Evolutionary conservation across 2,888 invertebrate species (phyloP).

Genomic region (Rhyacophila evoluta): DNA sequence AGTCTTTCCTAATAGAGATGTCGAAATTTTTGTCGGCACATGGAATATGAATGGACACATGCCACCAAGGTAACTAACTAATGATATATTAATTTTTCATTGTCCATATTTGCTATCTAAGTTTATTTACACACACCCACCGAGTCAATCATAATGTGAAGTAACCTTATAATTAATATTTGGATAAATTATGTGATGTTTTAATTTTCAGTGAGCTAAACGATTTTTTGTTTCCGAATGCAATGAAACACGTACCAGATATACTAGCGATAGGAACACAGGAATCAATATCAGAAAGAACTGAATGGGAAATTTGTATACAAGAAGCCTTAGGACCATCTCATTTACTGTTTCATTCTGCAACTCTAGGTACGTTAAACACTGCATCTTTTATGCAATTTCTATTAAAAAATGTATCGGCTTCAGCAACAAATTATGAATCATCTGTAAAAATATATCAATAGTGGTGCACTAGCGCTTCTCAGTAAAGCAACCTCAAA

Average conservation of each 20-base stretch:
- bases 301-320: conserved; percentile 89
- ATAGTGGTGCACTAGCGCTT: no score
- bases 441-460: no score
- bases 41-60: conserved; percentile 98
- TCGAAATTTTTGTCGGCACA: conserved; percentile 90
- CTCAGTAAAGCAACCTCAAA: no score
- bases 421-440: no score
- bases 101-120: no score
- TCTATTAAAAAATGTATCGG: no score
- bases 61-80: conserved; percentile 77
- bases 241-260: conserved; percentile 88
- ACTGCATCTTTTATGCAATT: no score
- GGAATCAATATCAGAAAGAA: conserved; percentile 89
- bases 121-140: no score
- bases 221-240: conserved; percentile 89
- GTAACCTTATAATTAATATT: no score
- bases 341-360: conserved; percentile 90
- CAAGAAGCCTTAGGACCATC: conserved; percentile 95
- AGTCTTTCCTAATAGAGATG: conserved; percentile 86
- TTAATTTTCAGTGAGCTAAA: conserved; percentile 77
- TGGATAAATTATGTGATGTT: no score
- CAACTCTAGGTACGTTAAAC: conserved; percentile 78
- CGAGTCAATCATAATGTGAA: no score
- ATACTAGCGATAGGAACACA: conserved; percentile 94
- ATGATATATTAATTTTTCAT: no score